phyloP scores from a whole-genome alignment of 2,888 invertebrate species.

The Taenaris catops region DNA sequence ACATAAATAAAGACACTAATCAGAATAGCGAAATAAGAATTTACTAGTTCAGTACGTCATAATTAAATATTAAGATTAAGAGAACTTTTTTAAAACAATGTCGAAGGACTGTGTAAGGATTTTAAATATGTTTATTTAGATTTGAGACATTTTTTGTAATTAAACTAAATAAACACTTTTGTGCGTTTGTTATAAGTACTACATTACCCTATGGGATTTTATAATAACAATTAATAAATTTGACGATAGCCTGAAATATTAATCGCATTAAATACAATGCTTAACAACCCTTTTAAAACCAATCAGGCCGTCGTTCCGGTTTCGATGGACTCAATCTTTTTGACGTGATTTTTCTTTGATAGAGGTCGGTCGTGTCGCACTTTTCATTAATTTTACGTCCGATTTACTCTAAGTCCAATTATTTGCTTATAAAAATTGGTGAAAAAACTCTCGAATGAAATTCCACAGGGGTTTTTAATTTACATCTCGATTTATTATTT shows the following conservation, averaged over 20 bases:
- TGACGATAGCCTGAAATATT: conserved; percentile 2
- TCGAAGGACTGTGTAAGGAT: too few relatives aligned
- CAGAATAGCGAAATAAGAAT: too few relatives aligned
- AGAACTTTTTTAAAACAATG: too few relatives aligned
- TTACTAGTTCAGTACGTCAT: too few relatives aligned
- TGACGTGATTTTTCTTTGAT: conserved; percentile 44
- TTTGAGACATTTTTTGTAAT: too few relatives aligned
- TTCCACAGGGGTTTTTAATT: conserved; percentile 1
- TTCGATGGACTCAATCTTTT: conserved; percentile 39
- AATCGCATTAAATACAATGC: conserved; percentile 11
- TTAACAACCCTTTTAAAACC: conserved; percentile 18
- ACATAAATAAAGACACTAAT: too few relatives aligned
- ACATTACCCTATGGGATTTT: too few relatives aligned
- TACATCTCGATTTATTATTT: conserved; percentile 2
- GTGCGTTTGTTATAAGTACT: too few relatives aligned
- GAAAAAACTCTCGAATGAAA: conserved; percentile 2
- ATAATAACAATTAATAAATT: too few relatives aligned
- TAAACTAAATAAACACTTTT: too few relatives aligned
- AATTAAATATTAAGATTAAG: too few relatives aligned
- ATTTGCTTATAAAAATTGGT: conserved; percentile 29
- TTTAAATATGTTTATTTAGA: too few relatives aligned
- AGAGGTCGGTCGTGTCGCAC: conserved; percentile 28
- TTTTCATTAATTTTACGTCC: conserved; percentile 40
- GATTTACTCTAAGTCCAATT: conserved; percentile 35
- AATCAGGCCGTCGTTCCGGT: conserved; percentile 44